These are phyloP conservation scores for Lysiphlebus fabarum DNA, from an alignment of 1,140 invertebrate species.

Conservation along the genomic window DNA sequence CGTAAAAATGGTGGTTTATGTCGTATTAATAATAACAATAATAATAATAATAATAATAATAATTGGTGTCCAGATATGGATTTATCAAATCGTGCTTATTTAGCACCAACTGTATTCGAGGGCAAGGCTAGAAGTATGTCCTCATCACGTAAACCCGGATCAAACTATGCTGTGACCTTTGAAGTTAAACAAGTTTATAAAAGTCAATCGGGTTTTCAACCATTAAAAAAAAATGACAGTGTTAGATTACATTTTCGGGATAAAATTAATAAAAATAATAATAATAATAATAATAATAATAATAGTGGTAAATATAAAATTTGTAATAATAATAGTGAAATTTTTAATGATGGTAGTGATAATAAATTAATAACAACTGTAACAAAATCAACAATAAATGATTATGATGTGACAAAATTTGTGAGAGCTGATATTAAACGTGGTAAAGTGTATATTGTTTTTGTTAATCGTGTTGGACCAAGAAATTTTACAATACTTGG, in stretches of 20 bases:
- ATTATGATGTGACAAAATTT: slow-evolving; percentile 47
- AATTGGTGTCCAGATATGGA: slow-evolving; percentile 59
- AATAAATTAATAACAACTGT: slow-evolving; percentile 1
- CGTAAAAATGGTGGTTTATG: slow-evolving; percentile 35
- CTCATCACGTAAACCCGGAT: slow-evolving; percentile 53
- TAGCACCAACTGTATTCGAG: slow-evolving; percentile 64
- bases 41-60: slow-evolving; percentile 23
- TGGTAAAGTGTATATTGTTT: slow-evolving; percentile 64
- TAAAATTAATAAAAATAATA: slow-evolving; percentile 37
- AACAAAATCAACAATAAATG: slow-evolving; percentile 20
- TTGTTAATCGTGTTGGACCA: slow-evolving; percentile 64
- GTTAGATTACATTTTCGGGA: slow-evolving; percentile 57
- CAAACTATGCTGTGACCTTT: slow-evolving; percentile 65
- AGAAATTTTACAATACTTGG: slow-evolving; percentile 65
- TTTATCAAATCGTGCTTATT: slow-evolving; percentile 60
- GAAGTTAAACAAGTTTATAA: slow-evolving; percentile 64
- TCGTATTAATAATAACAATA: slow-evolving; percentile 43
- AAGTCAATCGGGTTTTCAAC: slow-evolving; percentile 55
- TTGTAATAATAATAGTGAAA: slow-evolving; percentile 33
- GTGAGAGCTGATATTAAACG: slow-evolving; percentile 62
- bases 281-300: slow-evolving; percentile 10
- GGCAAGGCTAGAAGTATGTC: slow-evolving; percentile 64
- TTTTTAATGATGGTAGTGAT: slow-evolving; percentile 26
- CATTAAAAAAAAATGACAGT: slow-evolving; percentile 54
- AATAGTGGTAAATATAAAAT: slow-evolving; percentile 44